Conservation (phyloP, 2,888 invertebrate genomes). For the Timema cristinae region DNA sequence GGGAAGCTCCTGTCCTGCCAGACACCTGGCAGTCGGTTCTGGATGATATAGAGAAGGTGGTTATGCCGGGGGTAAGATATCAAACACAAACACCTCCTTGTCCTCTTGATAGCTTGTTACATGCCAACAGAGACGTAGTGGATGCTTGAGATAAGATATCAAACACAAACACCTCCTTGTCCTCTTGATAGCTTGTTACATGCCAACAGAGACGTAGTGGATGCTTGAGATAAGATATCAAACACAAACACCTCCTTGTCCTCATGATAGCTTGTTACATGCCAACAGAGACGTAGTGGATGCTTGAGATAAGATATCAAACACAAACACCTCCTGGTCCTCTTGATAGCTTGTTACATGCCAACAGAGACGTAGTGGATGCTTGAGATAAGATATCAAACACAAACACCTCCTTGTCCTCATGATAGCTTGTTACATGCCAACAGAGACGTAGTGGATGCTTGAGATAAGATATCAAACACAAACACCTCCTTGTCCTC, state of each 20-base stretch:
- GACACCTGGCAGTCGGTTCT: conserved; percentile 87
- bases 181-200: no score
- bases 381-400: conserved; percentile 67
- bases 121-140: no score
- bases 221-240: no score
- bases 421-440: no score
- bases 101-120: no score
- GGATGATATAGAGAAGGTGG: conserved; percentile 77
- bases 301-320: conserved; percentile 71
- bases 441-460: conserved; percentile 70
- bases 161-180: not conserved
- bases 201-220: no score
- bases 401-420: not conserved
- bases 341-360: no score
- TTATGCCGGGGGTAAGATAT: conserved; percentile 80
- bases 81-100: not conserved
- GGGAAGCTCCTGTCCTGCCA: conserved; percentile 73
- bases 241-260: not conserved
- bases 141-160: no score
- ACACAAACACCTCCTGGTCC: not conserved
- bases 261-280: no score
- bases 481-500: not conserved
- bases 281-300: conserved; percentile 36
- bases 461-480: conserved; percentile 65
- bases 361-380: conserved; percentile 68